Evolutionary conservation across 2,888 invertebrate genomes (phyloP).

Genomic region (Agrotis clavis): DNA sequence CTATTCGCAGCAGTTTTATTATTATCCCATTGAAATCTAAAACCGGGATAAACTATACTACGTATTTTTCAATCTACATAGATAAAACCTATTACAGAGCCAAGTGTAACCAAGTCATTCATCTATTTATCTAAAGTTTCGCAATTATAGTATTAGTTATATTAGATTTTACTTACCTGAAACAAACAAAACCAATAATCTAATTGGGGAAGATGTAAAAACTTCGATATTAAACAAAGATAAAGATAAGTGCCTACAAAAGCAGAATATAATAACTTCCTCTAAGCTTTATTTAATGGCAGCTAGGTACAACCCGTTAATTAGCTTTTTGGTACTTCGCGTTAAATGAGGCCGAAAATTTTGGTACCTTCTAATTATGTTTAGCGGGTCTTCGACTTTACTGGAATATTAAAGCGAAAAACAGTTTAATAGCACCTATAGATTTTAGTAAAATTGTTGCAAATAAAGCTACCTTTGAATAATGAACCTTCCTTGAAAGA

Average conservation of each 20-base stretch:
- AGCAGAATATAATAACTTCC: slow-evolving; percentile 30
- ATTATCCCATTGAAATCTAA: no score
- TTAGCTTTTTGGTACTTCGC: slow-evolving; percentile 42
- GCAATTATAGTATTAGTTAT: no score
- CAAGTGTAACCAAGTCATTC: no score
- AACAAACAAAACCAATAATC: background rate
- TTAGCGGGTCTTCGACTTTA: slow-evolving; percentile 20
- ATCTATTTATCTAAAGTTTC: no score
- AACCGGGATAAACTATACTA: no score
- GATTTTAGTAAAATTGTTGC: background rate
- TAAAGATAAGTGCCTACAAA: slow-evolving; percentile 14
- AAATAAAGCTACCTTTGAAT: background rate
- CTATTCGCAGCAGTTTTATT: no score
- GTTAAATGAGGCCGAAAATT: slow-evolving; percentile 38
- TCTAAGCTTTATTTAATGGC: slow-evolving; percentile 20
- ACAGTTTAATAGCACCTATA: background rate
- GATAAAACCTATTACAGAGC: no score
- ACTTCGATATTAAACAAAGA: slow-evolving; percentile 13
- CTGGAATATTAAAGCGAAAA: slow-evolving; percentile 33
- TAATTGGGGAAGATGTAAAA: background rate
- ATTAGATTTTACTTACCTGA: background rate
- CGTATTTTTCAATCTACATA: no score
- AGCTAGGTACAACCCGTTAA: slow-evolving; percentile 30
- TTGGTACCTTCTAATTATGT: slow-evolving; percentile 37
- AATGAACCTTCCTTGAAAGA: no score